These are phyloP conservation scores for Hydropsyche betteni DNA, from an alignment of 2,888 invertebrate species.

Conservation along the genomic window DNA sequence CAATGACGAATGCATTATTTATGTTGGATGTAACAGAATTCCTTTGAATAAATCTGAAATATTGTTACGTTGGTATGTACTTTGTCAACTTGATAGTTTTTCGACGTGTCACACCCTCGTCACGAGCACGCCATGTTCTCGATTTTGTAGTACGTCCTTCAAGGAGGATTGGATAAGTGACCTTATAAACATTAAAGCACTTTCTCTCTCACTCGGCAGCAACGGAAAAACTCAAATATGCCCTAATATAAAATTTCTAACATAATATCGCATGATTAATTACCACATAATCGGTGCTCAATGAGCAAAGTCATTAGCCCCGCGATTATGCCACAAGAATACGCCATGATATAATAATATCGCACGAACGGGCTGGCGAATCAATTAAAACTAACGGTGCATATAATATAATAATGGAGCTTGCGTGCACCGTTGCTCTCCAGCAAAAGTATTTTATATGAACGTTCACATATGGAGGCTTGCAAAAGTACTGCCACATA, in stretches of 20 bases:
- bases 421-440: slow-evolving; percentile 11
- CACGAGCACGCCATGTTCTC: slow-evolving; percentile 22
- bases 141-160: slow-evolving; percentile 21
- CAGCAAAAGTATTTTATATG: neutral
- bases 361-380: slow-evolving; percentile 3
- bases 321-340: slow-evolving; percentile 1
- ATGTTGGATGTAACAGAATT: slow-evolving; percentile 1
- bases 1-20: no score
- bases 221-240: neutral
- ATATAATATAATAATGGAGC: slow-evolving; percentile 27
- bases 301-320: slow-evolving; percentile 17
- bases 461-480: no score
- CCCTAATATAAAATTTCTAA: no score
- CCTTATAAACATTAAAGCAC: slow-evolving; percentile 14
- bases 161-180: slow-evolving; percentile 18
- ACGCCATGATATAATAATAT: neutral
- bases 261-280: neutral
- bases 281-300: slow-evolving; percentile 3
- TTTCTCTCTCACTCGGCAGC: neutral
- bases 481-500: neutral
- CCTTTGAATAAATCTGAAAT: slow-evolving; percentile 30
- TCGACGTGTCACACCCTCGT: slow-evolving; percentile 34
- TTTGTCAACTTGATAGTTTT: slow-evolving; percentile 32
- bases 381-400: slow-evolving; percentile 36
- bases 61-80: slow-evolving; percentile 9